Conservation (phyloP, 2,113 vertebrate species). For the Hippocampus guttulatus region DNA sequence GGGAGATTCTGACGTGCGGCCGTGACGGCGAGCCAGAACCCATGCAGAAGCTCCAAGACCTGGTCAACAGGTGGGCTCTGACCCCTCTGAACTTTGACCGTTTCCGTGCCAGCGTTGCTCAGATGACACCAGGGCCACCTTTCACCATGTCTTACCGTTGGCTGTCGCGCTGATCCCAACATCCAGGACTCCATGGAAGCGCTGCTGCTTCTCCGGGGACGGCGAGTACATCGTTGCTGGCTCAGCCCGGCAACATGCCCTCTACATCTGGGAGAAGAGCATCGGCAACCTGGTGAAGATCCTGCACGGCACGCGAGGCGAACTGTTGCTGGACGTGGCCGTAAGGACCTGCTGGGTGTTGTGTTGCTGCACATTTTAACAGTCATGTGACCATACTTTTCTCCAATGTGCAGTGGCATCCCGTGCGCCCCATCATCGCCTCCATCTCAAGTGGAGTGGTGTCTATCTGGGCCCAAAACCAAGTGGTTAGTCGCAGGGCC, state of each 20-base stretch:
- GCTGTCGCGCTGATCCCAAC: neutral
- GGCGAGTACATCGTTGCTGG: constrained; percentile 97
- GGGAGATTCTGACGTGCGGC: constrained; percentile 96
- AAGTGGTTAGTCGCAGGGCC: constrained; percentile 82
- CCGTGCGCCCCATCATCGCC: constrained; percentile 94
- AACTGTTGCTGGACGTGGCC: constrained; percentile 91
- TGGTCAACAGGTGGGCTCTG: constrained; percentile 85
- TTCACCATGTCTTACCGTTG: neutral
- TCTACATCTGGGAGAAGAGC: constrained; percentile 99
- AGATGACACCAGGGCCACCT: neutral
- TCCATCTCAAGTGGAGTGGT: constrained; percentile 98
- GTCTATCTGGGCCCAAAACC: constrained; percentile 98
- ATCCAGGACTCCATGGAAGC: constrained; percentile 95
- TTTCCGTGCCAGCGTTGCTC: neutral
- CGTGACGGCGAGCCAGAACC: constrained; percentile 94
- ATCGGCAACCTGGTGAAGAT: constrained; percentile 98
- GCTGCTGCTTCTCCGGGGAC: constrained; percentile 96
- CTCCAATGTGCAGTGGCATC: constrained; percentile 83
- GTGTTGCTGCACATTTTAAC: neutral
- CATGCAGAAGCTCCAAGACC: constrained; percentile 97
- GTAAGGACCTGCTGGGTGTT: constrained; percentile 68
- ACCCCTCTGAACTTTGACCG: neutral
- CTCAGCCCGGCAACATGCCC: constrained; percentile 90
- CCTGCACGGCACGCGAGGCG: constrained; percentile 91
- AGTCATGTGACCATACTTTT: constrained; percentile 3